Evolutionary conservation across 2,113 vertebrate genomes (phyloP), one percentile per base, ranked within the genome.

Genomic region (Bufo bufo): DNA sequence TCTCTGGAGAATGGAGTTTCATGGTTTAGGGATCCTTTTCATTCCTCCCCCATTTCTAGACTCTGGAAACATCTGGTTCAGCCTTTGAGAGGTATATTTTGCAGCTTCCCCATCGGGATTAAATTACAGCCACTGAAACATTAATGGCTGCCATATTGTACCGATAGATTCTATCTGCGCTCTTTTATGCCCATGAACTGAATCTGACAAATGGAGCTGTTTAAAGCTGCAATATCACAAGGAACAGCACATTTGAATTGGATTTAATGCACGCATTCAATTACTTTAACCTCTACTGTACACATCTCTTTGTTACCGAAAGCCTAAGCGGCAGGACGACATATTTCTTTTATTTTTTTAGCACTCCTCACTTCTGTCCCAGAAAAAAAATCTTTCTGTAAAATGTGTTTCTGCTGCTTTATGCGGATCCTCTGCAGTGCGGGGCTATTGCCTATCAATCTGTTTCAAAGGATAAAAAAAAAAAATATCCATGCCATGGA

Each of bases 61-160:
- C 92, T 94, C 92, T 92, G 93, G 91, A 91, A 93, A 92, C 93
- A 95, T 95, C 95, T 96, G 94, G 92, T 95, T 94, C 90, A 88
- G 89, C 91, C 95, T 95, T 87, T 91, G 90, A 91, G 89, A 95
- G 94, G 92, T 93, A 94, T 92, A 92, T 94, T 91, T 92, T 94
- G 92, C 90, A 92, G 90, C 92, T 94, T 94, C 92, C 87, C 92
- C 94, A 94, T 92, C 91, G 88, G 94, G 95, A 92, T 94, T 95
- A 95, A 94, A 94, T 96, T 94, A 95, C 90, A 93, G 91, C 89
- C 91, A 90, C 92, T 92, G 93, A 92, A 93, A 92, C 92, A 92
- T 93, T 90, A 92, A 93, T 92, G 93, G 90, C 91, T 92, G 89
- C 93, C 91, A 90, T 93, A 91, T 91, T 94, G 91, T 92, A 91